phyloP scores from a whole-genome alignment of 2,113 vertebrate species.

The Bubalus kerabau region DNA sequence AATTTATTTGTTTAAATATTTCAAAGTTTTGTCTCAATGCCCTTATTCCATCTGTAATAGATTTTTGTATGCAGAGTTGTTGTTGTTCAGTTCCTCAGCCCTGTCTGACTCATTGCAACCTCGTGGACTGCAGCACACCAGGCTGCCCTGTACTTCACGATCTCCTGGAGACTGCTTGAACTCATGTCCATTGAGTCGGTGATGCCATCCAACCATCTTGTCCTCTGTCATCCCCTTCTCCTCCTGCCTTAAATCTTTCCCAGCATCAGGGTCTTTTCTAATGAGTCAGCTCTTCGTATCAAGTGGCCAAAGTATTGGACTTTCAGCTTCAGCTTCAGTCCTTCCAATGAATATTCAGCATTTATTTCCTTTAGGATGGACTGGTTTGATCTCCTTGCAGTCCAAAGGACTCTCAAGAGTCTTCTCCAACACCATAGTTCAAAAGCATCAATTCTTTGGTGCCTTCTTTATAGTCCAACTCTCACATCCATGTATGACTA shows the following conservation, averaged over 20 bases:
- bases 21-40: neutral
- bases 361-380: neutral
- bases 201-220: neutral
- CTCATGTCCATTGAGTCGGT: neutral
- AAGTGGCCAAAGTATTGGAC: neutral
- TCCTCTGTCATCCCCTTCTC: neutral
- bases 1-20: neutral
- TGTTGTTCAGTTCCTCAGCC: neutral
- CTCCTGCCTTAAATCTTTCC: neutral
- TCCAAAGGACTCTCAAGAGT: neutral
- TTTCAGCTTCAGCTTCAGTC: neutral
- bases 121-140: neutral
- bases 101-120: neutral
- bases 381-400: neutral
- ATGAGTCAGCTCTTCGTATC: neutral
- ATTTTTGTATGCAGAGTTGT: neutral
- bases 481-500: neutral
- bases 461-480: neutral
- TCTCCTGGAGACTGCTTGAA: neutral
- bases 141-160: neutral
- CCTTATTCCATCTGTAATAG: neutral
- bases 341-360: neutral
- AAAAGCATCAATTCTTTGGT: neutral
- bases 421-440: neutral
- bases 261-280: neutral